Base-by-base conservation (phyloP, 1,140 invertebrate species). In the Oedothorax gibbosus region DNA sequence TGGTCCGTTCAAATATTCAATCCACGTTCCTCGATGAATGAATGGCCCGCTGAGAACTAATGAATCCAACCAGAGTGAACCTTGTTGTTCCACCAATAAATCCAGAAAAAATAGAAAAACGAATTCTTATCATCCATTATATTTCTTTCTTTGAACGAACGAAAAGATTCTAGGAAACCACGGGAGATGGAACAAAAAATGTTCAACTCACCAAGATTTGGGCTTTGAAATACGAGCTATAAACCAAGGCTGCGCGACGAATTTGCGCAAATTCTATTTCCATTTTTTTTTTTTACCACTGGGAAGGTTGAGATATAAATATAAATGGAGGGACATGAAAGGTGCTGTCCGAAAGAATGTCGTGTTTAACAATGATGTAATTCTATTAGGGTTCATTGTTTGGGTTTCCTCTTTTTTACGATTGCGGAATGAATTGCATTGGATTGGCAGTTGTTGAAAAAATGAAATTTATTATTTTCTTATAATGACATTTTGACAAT, bases 1-100 rank as follows among this genome's bases (percentile, higher is more conserved):
- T 75, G 11, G 56, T 60, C 56, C 56, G 35, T 14, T 18, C 12
- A 72, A 79, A 12, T 18, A 79, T 79, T 79, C 77, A 68, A 68
- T 35, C 50, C 77, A 79, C 77, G 77, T 68, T 79, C 18, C 56
- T 14, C 64, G 35, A 54, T 57, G 68, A 79, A 69, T 64, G 20
- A 79, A 79, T 53, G 77, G 49, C 77, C 77, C 21, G 77, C 77
- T 79, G 77, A 56, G 77, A 79, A 54, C n/a, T 79, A 79, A 79
- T 68, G 77, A 79, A 79, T 66, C 51, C 21, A 21, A 15, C 51
- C 18, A 75, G n/a, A 68, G 56, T 18, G 15, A 14, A 49, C 51
- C 50, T 18, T 69, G 77, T 79, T 68, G 51, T 54, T 21, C 18
- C 35, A 21, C 51, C 77, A 64, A 79, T 79, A 79, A 79, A 79